Evolutionary conservation across 37 sponge, comb jelly and placozoan species (phyloP), one percentile per base, ranked within the genome.

Genomic region (Oopsacas minuta): DNA sequence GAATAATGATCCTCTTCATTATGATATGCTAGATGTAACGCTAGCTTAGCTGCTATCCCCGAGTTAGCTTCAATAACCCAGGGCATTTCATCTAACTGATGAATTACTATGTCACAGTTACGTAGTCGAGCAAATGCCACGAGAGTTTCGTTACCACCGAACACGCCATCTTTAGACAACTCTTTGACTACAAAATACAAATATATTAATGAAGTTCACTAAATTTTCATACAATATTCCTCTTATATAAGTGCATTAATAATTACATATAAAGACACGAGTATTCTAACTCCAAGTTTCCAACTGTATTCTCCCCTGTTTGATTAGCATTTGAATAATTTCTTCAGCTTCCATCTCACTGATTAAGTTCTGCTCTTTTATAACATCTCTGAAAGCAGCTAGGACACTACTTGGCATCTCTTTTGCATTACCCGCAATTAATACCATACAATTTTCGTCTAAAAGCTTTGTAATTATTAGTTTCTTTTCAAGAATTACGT

Each of bases 281-380:
- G n/a, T n/a, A n/a, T n/a, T n/a, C 61, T 86, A 95, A 42, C 86
- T 81, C 96, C 96, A 96, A 30, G 96, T 96, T 37, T 96, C 96
- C 52, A 93, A 38, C 42, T 96, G 96, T 8, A 96, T 46, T 83
- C 94, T 84, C 37, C 83, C 86, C 0, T 85, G 39, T 0, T 46
- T 69, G 52, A 89, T 88, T 81, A 96, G 38, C 8, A 36, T 82
- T 42, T 86, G 88, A 35, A 93, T 39, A 81, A 83, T 87, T 36
- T 87, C 52, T 0, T 52, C 91, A 30, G 89, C 86, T 51, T 93
- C 88, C 7, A 82, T 81, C 5, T 83, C 53, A 7, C 28, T 52
- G 81, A 90, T 37, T 1, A 53, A 81, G 0, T 94, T 94, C 7
- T 83, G 35, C 34, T 86, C 49, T 38, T 32, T 37, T 53, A 81